Evolutionary conservation across 2,797 vertebrate genomes (phyloP).

Genomic region (Apogon talboti): DNA sequence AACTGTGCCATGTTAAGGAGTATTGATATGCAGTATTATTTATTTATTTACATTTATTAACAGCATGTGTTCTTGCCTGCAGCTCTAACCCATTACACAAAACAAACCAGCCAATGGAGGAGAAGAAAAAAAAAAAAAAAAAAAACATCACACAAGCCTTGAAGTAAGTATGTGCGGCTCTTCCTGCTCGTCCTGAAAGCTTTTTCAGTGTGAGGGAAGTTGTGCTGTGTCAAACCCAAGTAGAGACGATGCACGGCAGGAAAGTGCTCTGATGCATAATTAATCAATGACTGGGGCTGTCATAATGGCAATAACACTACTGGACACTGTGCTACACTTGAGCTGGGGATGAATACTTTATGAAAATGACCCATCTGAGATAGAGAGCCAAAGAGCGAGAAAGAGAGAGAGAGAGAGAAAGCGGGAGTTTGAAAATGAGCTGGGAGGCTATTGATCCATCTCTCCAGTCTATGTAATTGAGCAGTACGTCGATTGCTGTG

Average conservation of each 20-base stretch:
- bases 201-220: constrained; percentile 13
- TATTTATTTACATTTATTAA: not conserved
- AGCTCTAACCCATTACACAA: not conserved
- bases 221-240: constrained; percentile 27
- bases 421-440: constrained; percentile 59
- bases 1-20: not conserved
- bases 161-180: not conserved
- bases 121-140: no score
- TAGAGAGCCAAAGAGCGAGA: constrained; percentile 43
- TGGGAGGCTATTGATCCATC: constrained; percentile 74
- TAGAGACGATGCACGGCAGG: constrained; percentile 34
- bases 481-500: constrained; percentile 63
- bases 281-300: constrained; percentile 59
- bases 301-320: constrained; percentile 68
- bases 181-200: constrained; percentile 7
- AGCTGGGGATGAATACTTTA: constrained; percentile 83
- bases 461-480: constrained; percentile 74
- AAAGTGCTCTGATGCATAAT: constrained; percentile 74
- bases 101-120: not conserved
- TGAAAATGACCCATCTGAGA: constrained; percentile 79
- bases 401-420: constrained; percentile 49
- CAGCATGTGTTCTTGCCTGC: not conserved
- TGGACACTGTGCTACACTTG: constrained; percentile 64
- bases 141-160: no score
- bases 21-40: not conserved